Evolutionary conservation across 2,113 vertebrate genomes (phyloP).

Genomic region (Myrmophylax atrothorax): DNA sequence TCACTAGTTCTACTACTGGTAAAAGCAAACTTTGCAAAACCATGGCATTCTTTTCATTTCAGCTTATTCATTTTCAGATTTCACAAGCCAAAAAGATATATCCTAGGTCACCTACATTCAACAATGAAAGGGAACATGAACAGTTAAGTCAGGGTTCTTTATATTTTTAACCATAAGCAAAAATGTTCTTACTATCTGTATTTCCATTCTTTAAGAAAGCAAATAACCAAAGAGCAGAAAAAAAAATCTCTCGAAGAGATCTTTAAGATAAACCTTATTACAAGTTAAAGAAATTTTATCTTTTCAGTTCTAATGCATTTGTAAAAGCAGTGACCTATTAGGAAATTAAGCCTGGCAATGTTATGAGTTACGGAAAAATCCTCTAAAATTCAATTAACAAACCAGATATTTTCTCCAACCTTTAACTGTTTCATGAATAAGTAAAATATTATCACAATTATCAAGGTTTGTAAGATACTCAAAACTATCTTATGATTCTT

Average conservation of each 20-base stretch:
- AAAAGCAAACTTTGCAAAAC: not conserved
- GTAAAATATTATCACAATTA: not conserved
- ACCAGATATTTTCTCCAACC: not conserved
- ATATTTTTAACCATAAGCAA: not conserved
- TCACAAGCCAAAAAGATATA: not conserved
- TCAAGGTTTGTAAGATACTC: not conserved
- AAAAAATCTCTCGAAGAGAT: not conserved
- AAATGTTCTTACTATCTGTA: not conserved
- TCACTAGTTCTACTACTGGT: not conserved
- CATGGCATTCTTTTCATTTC: not conserved
- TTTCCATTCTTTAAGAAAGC: not conserved
- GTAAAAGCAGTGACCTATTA: not conserved
- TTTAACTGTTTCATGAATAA: not conserved
- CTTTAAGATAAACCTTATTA: not conserved
- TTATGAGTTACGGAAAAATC: not conserved
- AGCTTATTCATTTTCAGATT: not conserved
- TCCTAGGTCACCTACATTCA: not conserved
- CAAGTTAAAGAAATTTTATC: not conserved
- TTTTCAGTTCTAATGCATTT: not conserved
- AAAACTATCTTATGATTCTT: not conserved
- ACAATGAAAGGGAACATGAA: not conserved
- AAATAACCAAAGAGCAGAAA: not conserved
- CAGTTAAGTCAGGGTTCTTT: not conserved
- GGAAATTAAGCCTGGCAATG: not conserved
- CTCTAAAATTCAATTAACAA: not conserved